Base-by-base conservation (phyloP, 64 coral and sea anemone species). In the Dendrophyllia cribrosa region DNA sequence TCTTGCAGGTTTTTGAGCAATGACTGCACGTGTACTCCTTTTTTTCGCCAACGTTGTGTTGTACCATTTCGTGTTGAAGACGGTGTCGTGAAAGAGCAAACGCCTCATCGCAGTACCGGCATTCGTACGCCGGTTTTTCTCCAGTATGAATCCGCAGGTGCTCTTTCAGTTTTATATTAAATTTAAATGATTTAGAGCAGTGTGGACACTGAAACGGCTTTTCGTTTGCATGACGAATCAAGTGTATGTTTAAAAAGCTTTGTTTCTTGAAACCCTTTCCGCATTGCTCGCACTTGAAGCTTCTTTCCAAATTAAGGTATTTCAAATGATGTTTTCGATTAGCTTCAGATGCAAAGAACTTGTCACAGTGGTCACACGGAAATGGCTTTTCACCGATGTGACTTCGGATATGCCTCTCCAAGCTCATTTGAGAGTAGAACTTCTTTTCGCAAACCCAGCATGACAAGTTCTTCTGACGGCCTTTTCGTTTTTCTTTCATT, bases 151-250 rank as follows among this genome's bases (percentile, higher is more conserved):
- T n/a, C 10, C 77, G 77, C 4, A 59, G 9, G 17, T 80, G 77
- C 7, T 59, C 77, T 12, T 11, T 58, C 11, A 80, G 51, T 24
- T 80, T 59, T 11, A 2, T 62, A 6, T 24, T 17, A 34, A 59
- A 59, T 9, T 56, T 59, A 50, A 53, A 80, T n/a, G 51, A 56
- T 58, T 58, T 56, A 22, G 51, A 12, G 4, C 77, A 80, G n/a
- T 80, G 77, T 62, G 51, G 77, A 62, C 77, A 80, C 51, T 80
- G 50, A 80, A 22, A 80, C 11, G n/a, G 77, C 77, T n/a, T 80
- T 23, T 59, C 77, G 10, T 51, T 62, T 58, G 26, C 26, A 80
- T 80, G 77, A 10, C 51, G 59, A 49, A 9, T 24, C 9, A 62
- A n/a, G 58, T 80, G 77, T 7, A 51, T 20, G 14, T 80, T n/a